Evolutionary conservation across 2,888 invertebrate species (phyloP).

Genomic region (Microplitis deprimator): DNA sequence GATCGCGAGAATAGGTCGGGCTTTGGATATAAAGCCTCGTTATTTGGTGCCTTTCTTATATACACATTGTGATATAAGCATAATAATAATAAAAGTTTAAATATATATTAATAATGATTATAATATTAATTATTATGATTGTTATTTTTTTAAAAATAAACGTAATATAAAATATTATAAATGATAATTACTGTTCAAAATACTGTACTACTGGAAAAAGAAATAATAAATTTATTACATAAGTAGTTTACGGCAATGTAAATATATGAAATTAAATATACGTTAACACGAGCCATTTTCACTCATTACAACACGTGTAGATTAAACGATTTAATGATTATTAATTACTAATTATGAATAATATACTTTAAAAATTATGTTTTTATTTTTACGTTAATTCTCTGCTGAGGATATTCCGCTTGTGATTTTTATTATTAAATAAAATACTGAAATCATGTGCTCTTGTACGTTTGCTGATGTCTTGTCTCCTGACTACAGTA

Average conservation of each 20-base stretch:
- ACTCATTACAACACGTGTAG: neutral
- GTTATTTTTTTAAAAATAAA: too few relatives aligned
- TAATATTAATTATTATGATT: neutral
- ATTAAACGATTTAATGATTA: neutral
- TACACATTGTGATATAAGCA: neutral
- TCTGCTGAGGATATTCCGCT: neutral
- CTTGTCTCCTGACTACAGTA: too few relatives aligned
- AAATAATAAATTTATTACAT: neutral
- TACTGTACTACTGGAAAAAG: neutral
- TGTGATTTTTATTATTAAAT: neutral
- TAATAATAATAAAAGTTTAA: neutral
- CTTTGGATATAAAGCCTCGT: neutral
- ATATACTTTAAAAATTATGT: neutral
- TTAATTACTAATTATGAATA: neutral
- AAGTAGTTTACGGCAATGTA: neutral
- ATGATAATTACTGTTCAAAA: neutral
- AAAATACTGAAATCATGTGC: neutral
- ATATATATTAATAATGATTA: neutral
- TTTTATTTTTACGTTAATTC: neutral
- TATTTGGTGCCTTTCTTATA: slow-evolving; percentile 1
- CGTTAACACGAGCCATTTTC: neutral
- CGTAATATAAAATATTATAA: neutral
- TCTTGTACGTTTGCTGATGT: neutral
- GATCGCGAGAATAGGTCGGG: slow-evolving; percentile 1
- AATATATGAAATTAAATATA: neutral